Evolutionary conservation across 2,797 vertebrate genomes (phyloP).

Genomic region (Karalla daura): DNA sequence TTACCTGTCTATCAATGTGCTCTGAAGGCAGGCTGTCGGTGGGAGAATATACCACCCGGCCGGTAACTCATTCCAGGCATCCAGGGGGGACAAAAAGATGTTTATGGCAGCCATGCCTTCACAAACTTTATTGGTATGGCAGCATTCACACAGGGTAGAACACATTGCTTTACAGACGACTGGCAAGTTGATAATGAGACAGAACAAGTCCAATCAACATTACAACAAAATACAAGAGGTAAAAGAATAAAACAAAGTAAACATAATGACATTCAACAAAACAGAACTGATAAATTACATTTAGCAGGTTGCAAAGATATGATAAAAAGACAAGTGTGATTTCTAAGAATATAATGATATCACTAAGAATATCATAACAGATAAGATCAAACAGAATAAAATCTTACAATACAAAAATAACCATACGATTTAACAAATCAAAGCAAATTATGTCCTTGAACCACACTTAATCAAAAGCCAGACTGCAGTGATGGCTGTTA

Average conservation of each 20-base stretch:
- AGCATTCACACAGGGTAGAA: neutral
- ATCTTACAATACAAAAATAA: no score
- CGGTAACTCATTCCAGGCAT: conserved; percentile 60
- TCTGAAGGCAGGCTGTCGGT: conserved; percentile 48
- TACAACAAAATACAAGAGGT: neutral
- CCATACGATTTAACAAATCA: neutral
- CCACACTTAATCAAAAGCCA: neutral
- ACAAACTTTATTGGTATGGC: neutral
- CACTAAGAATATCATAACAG: neutral
- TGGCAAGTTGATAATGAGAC: neutral
- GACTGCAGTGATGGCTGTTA: neutral
- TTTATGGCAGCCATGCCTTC: conserved; percentile 61
- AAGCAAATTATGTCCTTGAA: neutral
- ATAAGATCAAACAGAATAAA: neutral
- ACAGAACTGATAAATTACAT: neutral
- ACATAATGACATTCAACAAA: no score
- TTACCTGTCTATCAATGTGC: conserved; percentile 44
- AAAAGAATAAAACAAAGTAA: neutral
- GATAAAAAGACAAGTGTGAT: neutral
- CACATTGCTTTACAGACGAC: neutral
- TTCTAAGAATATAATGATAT: neutral
- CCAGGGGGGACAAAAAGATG: conserved; percentile 70
- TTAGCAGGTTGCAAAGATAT: neutral
- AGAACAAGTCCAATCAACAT: no score
- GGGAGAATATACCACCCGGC: conserved; percentile 63